Evolutionary conservation across 2,888 invertebrate genomes (phyloP).

Genomic region (Pollenia angustigena): DNA sequence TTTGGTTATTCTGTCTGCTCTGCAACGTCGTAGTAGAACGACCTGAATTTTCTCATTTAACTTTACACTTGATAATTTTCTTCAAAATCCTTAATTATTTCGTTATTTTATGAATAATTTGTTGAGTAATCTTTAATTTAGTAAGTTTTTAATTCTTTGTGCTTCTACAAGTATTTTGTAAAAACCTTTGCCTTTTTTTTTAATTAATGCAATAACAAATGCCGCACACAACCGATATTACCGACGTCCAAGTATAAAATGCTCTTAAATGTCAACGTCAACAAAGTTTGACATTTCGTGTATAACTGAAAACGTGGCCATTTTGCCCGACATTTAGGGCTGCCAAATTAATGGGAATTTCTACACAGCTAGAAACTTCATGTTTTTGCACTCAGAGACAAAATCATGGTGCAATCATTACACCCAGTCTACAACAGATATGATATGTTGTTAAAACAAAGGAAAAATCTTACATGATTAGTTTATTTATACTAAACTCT

Average conservation of each 20-base stretch:
- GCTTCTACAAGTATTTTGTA: not conserved
- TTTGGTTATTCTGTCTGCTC: slow-evolving; percentile 66
- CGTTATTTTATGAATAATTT: slow-evolving; percentile 17
- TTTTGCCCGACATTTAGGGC: slow-evolving; percentile 53
- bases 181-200: slow-evolving; percentile 10
- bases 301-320: slow-evolving; percentile 71
- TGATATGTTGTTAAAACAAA: no score
- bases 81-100: slow-evolving; percentile 15
- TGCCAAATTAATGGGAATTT: slow-evolving; percentile 37
- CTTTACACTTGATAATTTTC: slow-evolving; percentile 33
- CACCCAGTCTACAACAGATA: no score
- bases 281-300: slow-evolving; percentile 71
- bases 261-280: slow-evolving; percentile 74
- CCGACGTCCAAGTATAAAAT: slow-evolving; percentile 73
- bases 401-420: no score
- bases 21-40: slow-evolving; percentile 62
- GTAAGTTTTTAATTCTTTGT: not conserved
- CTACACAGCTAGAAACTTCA: slow-evolving; percentile 31
- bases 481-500: no score
- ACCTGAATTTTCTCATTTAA: slow-evolving; percentile 65
- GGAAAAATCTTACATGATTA: no score
- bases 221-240: slow-evolving; percentile 72
- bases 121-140: slow-evolving; percentile 2
- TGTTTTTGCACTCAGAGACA: no score
- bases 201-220: slow-evolving; percentile 68